Evolutionary conservation across 2,113 vertebrate species (phyloP).

Genomic region (Anser cygnoides): DNA sequence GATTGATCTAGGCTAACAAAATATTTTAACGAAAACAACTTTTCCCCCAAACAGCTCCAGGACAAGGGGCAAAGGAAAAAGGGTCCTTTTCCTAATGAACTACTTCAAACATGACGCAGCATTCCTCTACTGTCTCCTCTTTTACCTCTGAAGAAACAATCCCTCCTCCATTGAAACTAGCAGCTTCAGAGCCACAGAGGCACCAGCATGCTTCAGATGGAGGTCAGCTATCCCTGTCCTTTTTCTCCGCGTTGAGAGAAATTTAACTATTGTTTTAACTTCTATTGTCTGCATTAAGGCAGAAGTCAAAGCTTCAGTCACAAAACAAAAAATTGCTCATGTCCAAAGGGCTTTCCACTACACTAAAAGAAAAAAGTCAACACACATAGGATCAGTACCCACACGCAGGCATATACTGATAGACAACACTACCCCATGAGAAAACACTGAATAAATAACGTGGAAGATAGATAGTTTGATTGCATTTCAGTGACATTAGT

Average conservation of each 20-base stretch:
- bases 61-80: background rate
- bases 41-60: background rate
- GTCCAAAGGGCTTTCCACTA: background rate
- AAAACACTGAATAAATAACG: background rate
- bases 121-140: background rate
- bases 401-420: background rate
- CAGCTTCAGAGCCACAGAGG: background rate
- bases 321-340: accelerated
- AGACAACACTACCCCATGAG: background rate
- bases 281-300: background rate
- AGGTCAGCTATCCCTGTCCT: background rate
- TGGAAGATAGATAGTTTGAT: accelerated
- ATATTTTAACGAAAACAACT: background rate
- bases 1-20: background rate
- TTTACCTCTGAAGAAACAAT: background rate
- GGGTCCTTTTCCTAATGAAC: background rate
- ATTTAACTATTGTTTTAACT: too few species aligned
- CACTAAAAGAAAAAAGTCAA: background rate
- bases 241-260: background rate
- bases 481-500: background rate
- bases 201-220: background rate
- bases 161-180: background rate
- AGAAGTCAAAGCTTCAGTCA: background rate
- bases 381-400: accelerated
- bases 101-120: accelerated